These are phyloP conservation scores for Chondrilla cf. caribensis DNA, from an alignment of 37 sponge, comb jelly and placozoan genomes.

Conservation along the genomic window DNA sequence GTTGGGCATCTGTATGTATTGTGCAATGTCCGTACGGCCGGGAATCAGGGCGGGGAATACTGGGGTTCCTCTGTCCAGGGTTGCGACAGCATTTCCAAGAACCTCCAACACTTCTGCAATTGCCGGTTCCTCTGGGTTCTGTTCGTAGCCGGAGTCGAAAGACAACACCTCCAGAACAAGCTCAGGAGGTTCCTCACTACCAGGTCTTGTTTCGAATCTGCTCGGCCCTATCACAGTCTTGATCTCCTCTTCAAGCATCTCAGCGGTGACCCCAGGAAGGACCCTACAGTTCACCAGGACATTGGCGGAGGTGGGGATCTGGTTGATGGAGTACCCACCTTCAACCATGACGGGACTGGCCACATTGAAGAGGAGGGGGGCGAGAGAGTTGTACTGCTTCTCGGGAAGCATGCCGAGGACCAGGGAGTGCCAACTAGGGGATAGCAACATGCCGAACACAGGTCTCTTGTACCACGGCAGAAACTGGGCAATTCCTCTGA, in stretches of 20 bases:
- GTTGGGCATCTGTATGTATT: conserved; percentile 48
- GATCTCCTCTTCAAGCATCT: conserved; percentile 56
- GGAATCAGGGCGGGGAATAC: conserved; percentile 43
- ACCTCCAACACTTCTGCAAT: conserved; percentile 34
- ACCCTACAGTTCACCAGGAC: conserved; percentile 59
- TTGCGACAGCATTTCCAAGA: conserved; percentile 23
- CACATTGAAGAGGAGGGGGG: conserved; percentile 68
- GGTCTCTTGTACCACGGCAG: conserved; percentile 42
- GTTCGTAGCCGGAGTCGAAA: conserved; percentile 21
- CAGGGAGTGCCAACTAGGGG: conserved; percentile 37
- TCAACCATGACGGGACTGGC: conserved; percentile 64
- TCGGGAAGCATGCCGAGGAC: conserved; percentile 43
- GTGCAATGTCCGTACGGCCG: conserved; percentile 59
- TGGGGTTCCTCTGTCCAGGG: conserved; percentile 53
- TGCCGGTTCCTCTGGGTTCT: conserved; percentile 34
- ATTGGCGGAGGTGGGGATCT: conserved; percentile 68
- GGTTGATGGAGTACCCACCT: conserved; percentile 65
- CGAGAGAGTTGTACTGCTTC: conserved; percentile 33
- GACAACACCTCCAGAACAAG: conserved; percentile 43
- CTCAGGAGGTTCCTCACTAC: conserved; percentile 32
- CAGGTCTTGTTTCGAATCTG: conserved; percentile 30
- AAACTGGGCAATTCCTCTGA: conserved; percentile 40
- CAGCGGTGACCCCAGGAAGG: conserved; percentile 69
- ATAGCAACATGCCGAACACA: conserved; percentile 47
- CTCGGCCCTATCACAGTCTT: conserved; percentile 47